phyloP scores from a whole-genome alignment of 2,113 vertebrate genomes.

The Diadophis punctatus region DNA sequence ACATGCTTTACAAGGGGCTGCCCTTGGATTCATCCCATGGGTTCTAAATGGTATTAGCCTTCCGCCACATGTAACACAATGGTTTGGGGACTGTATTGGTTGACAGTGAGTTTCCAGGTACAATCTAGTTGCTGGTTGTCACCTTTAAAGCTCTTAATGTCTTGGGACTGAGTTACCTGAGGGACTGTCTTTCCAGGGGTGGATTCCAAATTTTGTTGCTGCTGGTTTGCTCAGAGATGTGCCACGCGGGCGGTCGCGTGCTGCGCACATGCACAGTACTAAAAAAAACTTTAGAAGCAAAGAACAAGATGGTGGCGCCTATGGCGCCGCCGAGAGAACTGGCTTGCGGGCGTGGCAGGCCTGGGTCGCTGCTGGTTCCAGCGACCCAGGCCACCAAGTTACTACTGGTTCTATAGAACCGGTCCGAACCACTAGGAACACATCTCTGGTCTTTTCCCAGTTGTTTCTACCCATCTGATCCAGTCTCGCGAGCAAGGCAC shows the following conservation, averaged over 20 bases:
- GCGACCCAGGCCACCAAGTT: too few relatives aligned
- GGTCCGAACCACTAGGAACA: too few relatives aligned
- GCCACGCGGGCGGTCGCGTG: too few relatives aligned
- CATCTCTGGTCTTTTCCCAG: not conserved
- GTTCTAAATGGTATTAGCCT: not conserved
- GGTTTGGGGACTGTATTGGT: not conserved
- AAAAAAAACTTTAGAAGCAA: too few relatives aligned
- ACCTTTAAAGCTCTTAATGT: not conserved
- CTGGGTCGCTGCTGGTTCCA: too few relatives aligned
- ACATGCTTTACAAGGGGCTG: not conserved
- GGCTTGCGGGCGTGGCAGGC: too few relatives aligned
- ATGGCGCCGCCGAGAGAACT: too few relatives aligned
- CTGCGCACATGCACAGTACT: too few relatives aligned
- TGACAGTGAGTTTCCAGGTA: not conserved
- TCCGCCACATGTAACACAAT: not conserved
- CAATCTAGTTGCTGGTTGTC: not conserved
- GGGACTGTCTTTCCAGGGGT: not conserved
- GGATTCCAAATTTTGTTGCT: too few relatives aligned
- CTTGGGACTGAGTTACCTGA: not conserved
- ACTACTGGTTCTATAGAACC: too few relatives aligned
- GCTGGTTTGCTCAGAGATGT: too few relatives aligned
- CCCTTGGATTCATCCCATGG: not conserved
- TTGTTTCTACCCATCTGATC: not conserved
- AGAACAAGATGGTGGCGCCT: too few relatives aligned
- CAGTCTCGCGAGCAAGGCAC: not conserved